Base-by-base conservation (phyloP, 2,888 invertebrate genomes). In the Drosophila atripex region DNA sequence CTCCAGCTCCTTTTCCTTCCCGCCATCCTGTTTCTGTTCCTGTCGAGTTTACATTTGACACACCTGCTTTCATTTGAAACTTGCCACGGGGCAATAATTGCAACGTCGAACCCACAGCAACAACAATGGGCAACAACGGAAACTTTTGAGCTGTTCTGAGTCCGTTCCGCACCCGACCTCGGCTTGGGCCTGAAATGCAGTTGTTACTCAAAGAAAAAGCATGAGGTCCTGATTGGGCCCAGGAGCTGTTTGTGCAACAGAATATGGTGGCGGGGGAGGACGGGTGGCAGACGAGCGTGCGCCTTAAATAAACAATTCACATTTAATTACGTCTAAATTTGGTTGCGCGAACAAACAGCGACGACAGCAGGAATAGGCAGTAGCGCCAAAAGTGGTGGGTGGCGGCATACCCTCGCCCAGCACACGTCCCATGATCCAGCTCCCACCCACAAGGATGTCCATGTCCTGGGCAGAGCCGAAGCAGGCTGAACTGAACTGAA, bases 311-410 rank as follows among this genome's bases (percentile, higher is more conserved):
- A 89, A 89, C 88, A 89, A 86, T 89, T 89, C 88, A 88, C 89
- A 89, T 89, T 89, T 89, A 89, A 89, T 89, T 89, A 89, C 80
- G 89, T 88, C 88, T 89, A 89, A 89, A 89, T 89, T 89, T 89
- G 89, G 89, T 89, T 89, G 85, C 73, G 80, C 82, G 83, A 89
- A 89, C 85, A 89, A 89, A 89, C 82, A 86, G 71, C 77, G 79
- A 76, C 87, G 87, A 84, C 84, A 86, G 78, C 76, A 76, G 82
- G 73, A 32, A 23, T 18, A 14, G 41, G 21, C 35, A 28, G 11
- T n/a, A 8, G 43, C 30, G 47, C 28, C 53, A 23, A 51, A 18
- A 65, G 38, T 21, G 41, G 45, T 32, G 35, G 28, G 28, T 28
- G 28, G 28, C 9, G 28, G 25, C 7, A 6, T 25, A 25, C 25